Percentiles rank a stretch among this genome's conserved stretches.
These are phyloP conservation scores for Eulithis testata DNA, from an alignment of 2,888 invertebrate genomes.

Conservation along the genomic window DNA sequence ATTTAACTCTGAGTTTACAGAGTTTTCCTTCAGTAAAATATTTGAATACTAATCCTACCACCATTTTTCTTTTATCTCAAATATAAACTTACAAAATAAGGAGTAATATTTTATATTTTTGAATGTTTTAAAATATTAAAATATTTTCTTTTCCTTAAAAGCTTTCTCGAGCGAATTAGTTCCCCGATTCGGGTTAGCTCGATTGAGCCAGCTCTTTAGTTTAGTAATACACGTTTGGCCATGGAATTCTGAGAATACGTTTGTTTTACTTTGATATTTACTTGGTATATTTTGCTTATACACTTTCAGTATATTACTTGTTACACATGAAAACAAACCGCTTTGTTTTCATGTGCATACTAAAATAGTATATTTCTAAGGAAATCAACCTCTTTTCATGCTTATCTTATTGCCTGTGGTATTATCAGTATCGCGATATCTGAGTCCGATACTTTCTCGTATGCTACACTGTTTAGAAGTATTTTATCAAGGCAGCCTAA, in stretches of 20 bases:
- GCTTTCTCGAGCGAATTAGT: background rate
- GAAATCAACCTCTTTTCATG: too few species aligned
- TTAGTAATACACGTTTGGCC: too few species aligned
- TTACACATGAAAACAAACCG: too few species aligned
- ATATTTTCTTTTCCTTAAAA: slow-evolving; percentile 1
- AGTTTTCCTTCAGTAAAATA: background rate
- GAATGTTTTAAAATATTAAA: slow-evolving; percentile 10
- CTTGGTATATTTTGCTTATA: background rate
- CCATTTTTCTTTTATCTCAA: slow-evolving; percentile 1
- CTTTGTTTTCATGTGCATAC: too few species aligned
- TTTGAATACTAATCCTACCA: background rate
- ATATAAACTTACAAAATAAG: background rate
- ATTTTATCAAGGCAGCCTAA: background rate
- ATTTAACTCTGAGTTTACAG: background rate
- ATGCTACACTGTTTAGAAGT: background rate
- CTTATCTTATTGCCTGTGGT: too few species aligned
- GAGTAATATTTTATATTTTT: background rate
- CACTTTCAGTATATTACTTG: too few species aligned
- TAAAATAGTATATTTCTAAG: too few species aligned
- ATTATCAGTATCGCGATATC: too few species aligned
- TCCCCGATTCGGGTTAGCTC: background rate
- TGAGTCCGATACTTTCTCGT: too few species aligned
- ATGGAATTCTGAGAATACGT: background rate
- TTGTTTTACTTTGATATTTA: background rate
- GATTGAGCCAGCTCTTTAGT: background rate